A percentile compares a stretch with the other conserved stretches of the same genome.
These are phyloP conservation scores for Trypoxylus dichotomus DNA, from an alignment of 1,140 invertebrate species.

Conservation along the genomic window DNA sequence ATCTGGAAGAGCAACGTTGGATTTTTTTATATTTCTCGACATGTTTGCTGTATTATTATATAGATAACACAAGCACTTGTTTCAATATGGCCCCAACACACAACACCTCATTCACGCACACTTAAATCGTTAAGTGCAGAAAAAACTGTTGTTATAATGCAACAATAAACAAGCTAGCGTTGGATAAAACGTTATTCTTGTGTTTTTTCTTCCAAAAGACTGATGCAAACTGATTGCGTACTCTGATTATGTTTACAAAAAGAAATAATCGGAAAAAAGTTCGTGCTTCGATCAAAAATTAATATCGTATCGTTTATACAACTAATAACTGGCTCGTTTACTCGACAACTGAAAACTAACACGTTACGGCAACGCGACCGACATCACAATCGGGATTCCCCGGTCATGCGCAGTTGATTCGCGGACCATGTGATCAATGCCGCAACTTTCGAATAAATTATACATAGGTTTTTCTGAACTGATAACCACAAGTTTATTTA, in stretches of 20 bases:
- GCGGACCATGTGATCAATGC: neutral
- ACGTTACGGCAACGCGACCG: conserved; percentile 13
- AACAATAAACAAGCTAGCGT: neutral
- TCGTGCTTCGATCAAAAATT: neutral
- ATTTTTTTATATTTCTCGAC: conserved; percentile 34
- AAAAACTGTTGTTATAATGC: neutral
- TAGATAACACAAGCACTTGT: conserved; percentile 29
- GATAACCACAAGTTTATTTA: neutral
- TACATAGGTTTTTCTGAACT: conserved; percentile 4
- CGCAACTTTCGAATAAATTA: conserved; percentile 21
- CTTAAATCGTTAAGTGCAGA: neutral
- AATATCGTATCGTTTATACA: neutral
- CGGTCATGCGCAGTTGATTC: conserved; percentile 43
- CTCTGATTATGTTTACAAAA: neutral
- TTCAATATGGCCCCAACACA: conserved; percentile 31
- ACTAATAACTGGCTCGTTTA: conserved; percentile 1
- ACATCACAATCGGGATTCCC: conserved; percentile 43
- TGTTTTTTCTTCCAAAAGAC: neutral
- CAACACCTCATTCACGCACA: conserved; percentile 23
- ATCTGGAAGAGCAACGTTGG: conserved; percentile 42
- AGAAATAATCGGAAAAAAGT: conserved; percentile 34
- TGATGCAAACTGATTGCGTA: neutral
- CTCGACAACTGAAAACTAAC: conserved; percentile 27
- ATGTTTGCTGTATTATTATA: conserved; percentile 26
- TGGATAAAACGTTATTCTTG: neutral